Evolutionary conservation across 35 echinoderm and acorn worm genomes (phyloP).

Genomic region (Lytechinus variegatus): DNA sequence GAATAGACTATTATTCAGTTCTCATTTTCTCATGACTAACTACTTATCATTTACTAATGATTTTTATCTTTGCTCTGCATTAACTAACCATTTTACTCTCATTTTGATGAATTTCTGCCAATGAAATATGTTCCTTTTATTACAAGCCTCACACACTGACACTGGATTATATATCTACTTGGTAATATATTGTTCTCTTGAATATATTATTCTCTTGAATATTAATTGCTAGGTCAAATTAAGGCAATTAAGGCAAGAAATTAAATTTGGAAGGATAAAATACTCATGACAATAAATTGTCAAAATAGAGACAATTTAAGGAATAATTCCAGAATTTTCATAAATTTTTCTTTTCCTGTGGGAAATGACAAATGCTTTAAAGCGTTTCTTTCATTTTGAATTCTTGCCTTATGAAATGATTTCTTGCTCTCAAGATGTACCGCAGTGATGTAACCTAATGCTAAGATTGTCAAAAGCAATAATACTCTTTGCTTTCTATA

Average conservation of each 20-base stretch:
- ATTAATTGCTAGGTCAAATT: not conserved
- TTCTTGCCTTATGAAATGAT: not conserved
- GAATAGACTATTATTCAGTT: not conserved
- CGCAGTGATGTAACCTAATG: not conserved
- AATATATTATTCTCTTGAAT: not conserved
- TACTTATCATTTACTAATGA: not conserved
- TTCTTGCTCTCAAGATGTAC: not conserved
- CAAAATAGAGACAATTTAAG: not conserved
- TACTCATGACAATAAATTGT: not conserved
- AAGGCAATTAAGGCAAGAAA: not conserved
- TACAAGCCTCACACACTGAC: not conserved
- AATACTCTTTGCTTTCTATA: not conserved
- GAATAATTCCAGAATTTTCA: no score
- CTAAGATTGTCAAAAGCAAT: not conserved
- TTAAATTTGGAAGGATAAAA: not conserved
- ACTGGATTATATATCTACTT: not conserved
- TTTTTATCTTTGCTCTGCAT: not conserved
- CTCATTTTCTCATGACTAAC: not conserved
- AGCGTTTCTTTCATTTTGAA: not conserved
- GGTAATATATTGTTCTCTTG: not conserved
- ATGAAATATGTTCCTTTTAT: not conserved
- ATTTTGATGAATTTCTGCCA: not conserved
- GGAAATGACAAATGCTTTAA: no score
- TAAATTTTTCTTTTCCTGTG: not conserved
- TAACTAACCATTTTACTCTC: slow-evolving; percentile 1